Evolutionary conservation across 2,888 invertebrate genomes (phyloP).

Genomic region (Omphaloscelis lunosa): DNA sequence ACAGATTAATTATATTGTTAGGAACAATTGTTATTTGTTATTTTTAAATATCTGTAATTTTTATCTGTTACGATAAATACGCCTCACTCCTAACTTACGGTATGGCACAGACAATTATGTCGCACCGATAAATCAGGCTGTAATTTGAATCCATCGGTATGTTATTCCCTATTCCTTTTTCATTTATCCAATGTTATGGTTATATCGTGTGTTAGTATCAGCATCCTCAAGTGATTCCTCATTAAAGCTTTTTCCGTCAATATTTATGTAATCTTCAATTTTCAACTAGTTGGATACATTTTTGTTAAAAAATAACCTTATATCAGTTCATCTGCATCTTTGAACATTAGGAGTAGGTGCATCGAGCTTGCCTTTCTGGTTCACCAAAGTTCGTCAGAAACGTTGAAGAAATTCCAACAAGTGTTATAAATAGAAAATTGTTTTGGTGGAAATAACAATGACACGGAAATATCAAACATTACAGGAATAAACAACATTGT

Average conservation of each 20-base stretch:
- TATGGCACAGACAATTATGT: too few species aligned
- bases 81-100: too few species aligned
- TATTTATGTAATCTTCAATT: background rate
- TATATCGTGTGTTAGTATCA: background rate
- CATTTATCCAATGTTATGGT: background rate
- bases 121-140: too few species aligned
- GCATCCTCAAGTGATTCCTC: background rate
- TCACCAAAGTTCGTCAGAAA: slow-evolving; percentile 18
- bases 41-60: too few species aligned
- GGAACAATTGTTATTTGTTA: too few species aligned
- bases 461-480: background rate
- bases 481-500: slow-evolving; percentile 8
- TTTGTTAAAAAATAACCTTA: background rate
- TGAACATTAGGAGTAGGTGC: slow-evolving; percentile 7
- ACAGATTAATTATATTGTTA: too few species aligned
- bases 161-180: background rate
- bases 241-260: background rate
- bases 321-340: slow-evolving; percentile 46
- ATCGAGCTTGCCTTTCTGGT: slow-evolving; percentile 37
- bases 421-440: slow-evolving; percentile 12
- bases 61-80: too few species aligned
- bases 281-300: background rate
- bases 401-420: slow-evolving; percentile 3
- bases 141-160: too few species aligned
- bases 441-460: background rate